Evolutionary conservation across 2,888 invertebrate genomes (phyloP).

Genomic region (Xanthia icteritia): DNA sequence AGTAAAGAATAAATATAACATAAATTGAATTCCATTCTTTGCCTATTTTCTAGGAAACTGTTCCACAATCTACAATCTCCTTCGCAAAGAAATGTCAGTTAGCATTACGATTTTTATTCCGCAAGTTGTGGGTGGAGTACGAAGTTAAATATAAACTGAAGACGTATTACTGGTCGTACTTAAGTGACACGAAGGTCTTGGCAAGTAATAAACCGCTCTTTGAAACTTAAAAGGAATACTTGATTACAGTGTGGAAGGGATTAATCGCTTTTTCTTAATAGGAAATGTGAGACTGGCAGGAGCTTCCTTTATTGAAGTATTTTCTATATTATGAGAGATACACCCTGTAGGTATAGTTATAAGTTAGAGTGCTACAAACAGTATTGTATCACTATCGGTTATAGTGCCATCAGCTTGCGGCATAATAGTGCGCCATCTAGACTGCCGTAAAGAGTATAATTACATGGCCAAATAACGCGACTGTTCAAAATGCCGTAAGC

Average conservation of each 20-base stretch:
- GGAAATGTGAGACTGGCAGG: background rate
- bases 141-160: constrained; percentile 16
- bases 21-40: constrained; percentile 14
- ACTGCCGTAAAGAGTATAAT: no score
- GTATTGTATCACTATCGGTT: no score
- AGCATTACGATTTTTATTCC: background rate
- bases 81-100: constrained; percentile 2
- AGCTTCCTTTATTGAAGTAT: no score
- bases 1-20: background rate
- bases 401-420: no score
- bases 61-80: background rate
- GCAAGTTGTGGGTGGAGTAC: constrained; percentile 7
- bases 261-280: constrained; percentile 30
- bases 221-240: constrained; percentile 22
- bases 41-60: background rate
- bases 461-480: no score
- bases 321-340: background rate
- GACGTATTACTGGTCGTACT: constrained; percentile 5
- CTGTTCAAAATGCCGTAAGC: no score
- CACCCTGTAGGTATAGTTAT: background rate
- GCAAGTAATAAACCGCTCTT: constrained; percentile 34
- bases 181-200: constrained; percentile 5
- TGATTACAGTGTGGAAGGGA: background rate
- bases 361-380: no score
- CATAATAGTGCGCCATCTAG: no score